These are phyloP conservation scores for Trissoscelio sp. DNA, from an alignment of 2,888 invertebrate species.

Conservation along the genomic window DNA sequence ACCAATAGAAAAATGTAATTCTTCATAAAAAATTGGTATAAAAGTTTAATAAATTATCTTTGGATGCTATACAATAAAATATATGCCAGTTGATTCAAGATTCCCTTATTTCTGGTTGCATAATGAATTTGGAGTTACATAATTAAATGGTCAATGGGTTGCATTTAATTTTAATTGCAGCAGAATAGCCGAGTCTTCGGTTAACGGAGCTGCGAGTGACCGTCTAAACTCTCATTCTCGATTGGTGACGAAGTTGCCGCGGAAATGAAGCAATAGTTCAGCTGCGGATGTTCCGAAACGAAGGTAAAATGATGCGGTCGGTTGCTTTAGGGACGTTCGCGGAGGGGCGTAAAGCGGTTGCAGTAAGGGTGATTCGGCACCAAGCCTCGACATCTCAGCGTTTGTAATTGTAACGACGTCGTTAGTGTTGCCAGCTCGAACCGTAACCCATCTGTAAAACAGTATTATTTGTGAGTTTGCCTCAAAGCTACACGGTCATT, in stretches of 20 bases:
- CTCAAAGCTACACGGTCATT: constrained; percentile 69
- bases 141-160: constrained; percentile 64
- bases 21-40: too few species aligned
- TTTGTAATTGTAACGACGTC: constrained; percentile 77
- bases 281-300: constrained; percentile 68
- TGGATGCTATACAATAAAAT: too few species aligned
- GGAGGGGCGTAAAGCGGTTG: constrained; percentile 40
- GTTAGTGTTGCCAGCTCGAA: constrained; percentile 72
- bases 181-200: constrained; percentile 59
- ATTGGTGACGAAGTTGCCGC: constrained; percentile 70
- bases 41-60: too few species aligned
- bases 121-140: constrained; percentile 33
- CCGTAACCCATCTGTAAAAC: constrained; percentile 69
- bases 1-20: too few species aligned
- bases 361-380: constrained; percentile 58
- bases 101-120: not conserved
- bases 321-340: constrained; percentile 53
- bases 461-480: constrained; percentile 70
- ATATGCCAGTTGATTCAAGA: not conserved
- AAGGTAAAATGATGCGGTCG: constrained; percentile 70
- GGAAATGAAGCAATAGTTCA: constrained; percentile 71
- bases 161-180: constrained; percentile 72
- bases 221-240: constrained; percentile 64
- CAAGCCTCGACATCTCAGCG: constrained; percentile 70
- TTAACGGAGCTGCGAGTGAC: constrained; percentile 62